These are phyloP conservation scores for Chloroceryle aenea DNA, from an alignment of 2,113 vertebrate genomes.

Conservation along the genomic window DNA sequence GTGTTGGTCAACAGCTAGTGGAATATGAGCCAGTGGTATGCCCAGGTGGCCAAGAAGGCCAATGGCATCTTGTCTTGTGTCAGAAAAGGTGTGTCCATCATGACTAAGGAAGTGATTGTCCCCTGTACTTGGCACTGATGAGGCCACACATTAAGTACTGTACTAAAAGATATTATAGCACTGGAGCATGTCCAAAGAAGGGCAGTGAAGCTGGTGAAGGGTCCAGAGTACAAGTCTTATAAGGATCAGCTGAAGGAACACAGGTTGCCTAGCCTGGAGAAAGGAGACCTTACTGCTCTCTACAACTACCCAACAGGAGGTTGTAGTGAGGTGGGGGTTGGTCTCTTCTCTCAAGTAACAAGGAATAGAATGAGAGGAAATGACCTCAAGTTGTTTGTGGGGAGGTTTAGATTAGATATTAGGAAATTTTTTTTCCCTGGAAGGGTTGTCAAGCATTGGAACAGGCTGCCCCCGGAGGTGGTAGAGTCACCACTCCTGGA, in stretches of 20 bases:
- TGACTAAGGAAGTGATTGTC: neutral
- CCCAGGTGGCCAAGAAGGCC: too few relatives aligned
- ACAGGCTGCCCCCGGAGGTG: too few relatives aligned
- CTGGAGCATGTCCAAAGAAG: neutral
- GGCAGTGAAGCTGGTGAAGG: neutral
- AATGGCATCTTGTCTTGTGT: too few relatives aligned
- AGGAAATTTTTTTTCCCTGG: neutral
- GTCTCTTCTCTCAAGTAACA: neutral
- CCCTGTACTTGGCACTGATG: neutral
- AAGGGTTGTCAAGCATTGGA: too few relatives aligned
- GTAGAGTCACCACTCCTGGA: neutral
- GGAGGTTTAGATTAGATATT: neutral
- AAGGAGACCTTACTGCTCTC: neutral
- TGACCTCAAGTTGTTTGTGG: neutral
- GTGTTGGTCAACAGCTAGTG: neutral
- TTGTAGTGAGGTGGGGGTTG: fast-evolving
- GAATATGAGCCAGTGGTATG: too few relatives aligned
- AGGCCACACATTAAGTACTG: too few relatives aligned
- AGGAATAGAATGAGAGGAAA: neutral
- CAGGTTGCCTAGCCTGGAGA: neutral
- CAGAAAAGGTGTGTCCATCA: too few relatives aligned
- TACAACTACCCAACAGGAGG: neutral
- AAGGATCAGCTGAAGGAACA: neutral
- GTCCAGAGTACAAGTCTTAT: too few relatives aligned
- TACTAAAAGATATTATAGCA: neutral